Percentiles rank a stretch among this genome's conserved stretches.
phyloP scores from a whole-genome alignment of 2,888 invertebrate species.

The Thyatira batis region DNA sequence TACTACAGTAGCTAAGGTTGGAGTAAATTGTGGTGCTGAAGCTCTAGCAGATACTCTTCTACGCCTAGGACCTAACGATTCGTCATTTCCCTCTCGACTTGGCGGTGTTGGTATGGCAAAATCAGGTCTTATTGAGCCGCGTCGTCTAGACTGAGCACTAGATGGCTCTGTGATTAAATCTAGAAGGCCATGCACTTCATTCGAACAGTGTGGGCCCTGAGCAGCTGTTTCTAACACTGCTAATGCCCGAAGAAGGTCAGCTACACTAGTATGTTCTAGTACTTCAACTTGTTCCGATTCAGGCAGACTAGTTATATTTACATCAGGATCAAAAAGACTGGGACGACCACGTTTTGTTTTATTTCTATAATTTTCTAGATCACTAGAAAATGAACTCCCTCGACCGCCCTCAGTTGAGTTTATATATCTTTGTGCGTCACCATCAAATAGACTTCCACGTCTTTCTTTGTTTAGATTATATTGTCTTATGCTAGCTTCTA shows the following conservation, averaged over 20 bases:
- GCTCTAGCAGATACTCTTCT: conserved; percentile 71
- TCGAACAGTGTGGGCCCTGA: conserved; percentile 29
- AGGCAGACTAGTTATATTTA: conserved; percentile 63
- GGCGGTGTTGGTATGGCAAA: conserved; percentile 50
- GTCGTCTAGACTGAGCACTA: conserved; percentile 44
- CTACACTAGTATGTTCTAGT: conserved; percentile 91
- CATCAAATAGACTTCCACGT: conserved; percentile 55
- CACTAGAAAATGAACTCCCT: conserved; percentile 47
- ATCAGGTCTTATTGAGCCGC: conserved; percentile 67
- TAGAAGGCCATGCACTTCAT: conserved; percentile 48
- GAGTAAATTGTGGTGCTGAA: conserved; percentile 70
- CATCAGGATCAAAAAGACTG: conserved; percentile 73
- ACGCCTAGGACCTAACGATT: conserved; percentile 58
- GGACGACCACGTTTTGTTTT: conserved; percentile 67
- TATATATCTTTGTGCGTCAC: conserved; percentile 48
- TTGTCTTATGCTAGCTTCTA: conserved; percentile 69
- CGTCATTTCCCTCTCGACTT: conserved; percentile 49
- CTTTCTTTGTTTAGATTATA: conserved; percentile 60
- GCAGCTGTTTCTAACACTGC: conserved; percentile 83
- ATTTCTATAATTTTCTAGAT: conserved; percentile 66
- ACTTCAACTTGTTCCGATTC: conserved; percentile 82
- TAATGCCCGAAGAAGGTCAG: conserved; percentile 90
- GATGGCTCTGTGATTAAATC: conserved; percentile 51
- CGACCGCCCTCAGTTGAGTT: conserved; percentile 40
- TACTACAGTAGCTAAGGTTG: conserved; percentile 72